These are phyloP conservation scores for Torymus aiolomorphi DNA, from an alignment of 2,888 invertebrate species.

Conservation along the genomic window DNA sequence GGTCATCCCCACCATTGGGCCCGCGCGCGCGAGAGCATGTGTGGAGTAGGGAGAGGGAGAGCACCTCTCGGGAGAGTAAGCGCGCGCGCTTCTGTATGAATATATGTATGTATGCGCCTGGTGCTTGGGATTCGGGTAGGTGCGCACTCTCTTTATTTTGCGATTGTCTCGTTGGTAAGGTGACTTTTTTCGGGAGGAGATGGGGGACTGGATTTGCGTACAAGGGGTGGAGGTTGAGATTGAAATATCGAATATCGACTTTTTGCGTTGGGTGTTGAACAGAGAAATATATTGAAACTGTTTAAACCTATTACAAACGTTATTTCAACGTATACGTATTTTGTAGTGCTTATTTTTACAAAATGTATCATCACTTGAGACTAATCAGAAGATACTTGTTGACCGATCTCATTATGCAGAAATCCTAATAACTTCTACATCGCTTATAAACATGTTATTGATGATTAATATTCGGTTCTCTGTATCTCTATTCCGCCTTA, in stretches of 20 bases:
- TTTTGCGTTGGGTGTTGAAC: no score
- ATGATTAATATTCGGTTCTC: conserved; percentile 47
- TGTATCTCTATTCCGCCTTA: conserved; percentile 45
- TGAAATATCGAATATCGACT: no score
- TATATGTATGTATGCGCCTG: conserved; percentile 33
- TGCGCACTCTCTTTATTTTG: conserved; percentile 35
- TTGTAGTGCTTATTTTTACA: no score
- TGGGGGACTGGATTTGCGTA: no score
- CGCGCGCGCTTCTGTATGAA: conserved; percentile 40
- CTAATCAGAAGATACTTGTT: no score
- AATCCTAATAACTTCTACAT: no score
- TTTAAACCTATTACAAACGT: no score
- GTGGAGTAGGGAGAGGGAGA: not conserved
- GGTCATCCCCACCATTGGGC: conserved; percentile 64
- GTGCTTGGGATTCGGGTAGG: not conserved
- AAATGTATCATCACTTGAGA: no score
- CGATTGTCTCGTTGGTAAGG: not conserved
- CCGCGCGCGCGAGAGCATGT: conserved; percentile 56
- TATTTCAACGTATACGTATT: no score
- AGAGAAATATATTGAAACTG: no score
- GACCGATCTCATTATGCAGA: no score
- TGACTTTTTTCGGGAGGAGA: not conserved
- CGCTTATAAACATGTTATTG: not conserved
- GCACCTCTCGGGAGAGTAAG: not conserved
- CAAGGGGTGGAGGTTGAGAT: no score